phyloP scores from a whole-genome alignment of 2,113 vertebrate species.

The Lipophrys pholis region DNA sequence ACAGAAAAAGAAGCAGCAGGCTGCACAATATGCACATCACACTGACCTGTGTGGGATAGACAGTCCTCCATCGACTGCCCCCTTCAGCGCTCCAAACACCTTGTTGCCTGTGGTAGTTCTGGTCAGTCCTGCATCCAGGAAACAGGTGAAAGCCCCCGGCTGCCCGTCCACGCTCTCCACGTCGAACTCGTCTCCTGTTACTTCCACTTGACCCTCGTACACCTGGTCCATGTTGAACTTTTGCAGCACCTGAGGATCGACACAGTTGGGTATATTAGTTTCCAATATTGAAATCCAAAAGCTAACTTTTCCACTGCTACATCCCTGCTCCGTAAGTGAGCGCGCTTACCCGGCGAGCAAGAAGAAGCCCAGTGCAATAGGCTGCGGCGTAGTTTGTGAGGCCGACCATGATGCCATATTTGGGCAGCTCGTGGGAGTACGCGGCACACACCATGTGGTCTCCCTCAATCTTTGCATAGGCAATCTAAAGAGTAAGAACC shows the following conservation, averaged over 20 bases:
- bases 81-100: constrained; percentile 98
- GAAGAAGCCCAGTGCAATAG: constrained; percentile 95
- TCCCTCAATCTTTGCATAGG: constrained; percentile 96
- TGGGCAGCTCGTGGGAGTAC: constrained; percentile 95
- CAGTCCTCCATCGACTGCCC: constrained; percentile 95
- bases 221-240: constrained; percentile 97
- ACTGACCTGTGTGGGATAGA: constrained; percentile 97
- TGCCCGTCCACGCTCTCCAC: constrained; percentile 95
- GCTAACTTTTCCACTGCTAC: too few relatives aligned
- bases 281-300: too few relatives aligned
- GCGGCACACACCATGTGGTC: constrained; percentile 96
- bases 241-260: constrained; percentile 87
- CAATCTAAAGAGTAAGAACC: constrained; percentile 83
- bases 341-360: constrained; percentile 94
- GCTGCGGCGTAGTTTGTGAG: constrained; percentile 98
- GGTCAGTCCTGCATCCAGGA: constrained; percentile 96
- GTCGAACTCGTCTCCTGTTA: constrained; percentile 97
- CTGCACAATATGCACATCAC: background rate
- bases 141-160: constrained; percentile 96
- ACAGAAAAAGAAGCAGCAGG: too few relatives aligned
- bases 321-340: too few relatives aligned
- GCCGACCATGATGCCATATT: constrained; percentile 94
- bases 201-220: constrained; percentile 97
- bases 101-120: constrained; percentile 99
- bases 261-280: too few relatives aligned